A percentile compares a stretch with the other conserved stretches of the same genome.
These are phyloP conservation scores for Prostheceraeus crozeri DNA, from an alignment of 2,888 invertebrate genomes.

Conservation along the genomic window DNA sequence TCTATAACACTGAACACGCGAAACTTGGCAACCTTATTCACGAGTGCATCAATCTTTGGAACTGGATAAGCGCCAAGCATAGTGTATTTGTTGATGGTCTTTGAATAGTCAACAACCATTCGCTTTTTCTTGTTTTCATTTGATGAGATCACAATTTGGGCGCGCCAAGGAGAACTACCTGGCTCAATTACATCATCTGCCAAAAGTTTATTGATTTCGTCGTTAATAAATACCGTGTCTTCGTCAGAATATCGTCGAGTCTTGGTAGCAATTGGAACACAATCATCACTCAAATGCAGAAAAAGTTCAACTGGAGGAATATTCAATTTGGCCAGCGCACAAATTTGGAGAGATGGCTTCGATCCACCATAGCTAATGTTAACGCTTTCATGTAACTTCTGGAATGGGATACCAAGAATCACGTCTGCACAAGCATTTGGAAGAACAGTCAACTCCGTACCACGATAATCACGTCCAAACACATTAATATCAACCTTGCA, in stretches of 20 bases:
- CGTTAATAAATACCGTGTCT: constrained; percentile 27
- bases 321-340: not conserved
- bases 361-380: not conserved
- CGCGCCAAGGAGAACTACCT: constrained; percentile 40
- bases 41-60: no score
- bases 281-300: constrained; percentile 16
- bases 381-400: constrained; percentile 17
- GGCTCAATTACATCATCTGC: constrained; percentile 39
- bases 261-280: constrained; percentile 30
- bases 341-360: constrained; percentile 2
- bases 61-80: constrained; percentile 41
- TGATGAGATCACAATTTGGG: constrained; percentile 39
- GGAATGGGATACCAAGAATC: constrained; percentile 20
- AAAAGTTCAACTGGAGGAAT: constrained; percentile 25
- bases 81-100: constrained; percentile 42
- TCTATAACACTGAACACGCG: constrained; percentile 19
- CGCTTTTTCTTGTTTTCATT: constrained; percentile 37
- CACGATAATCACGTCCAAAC: no score
- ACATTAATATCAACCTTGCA: no score
- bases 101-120: constrained; percentile 41
- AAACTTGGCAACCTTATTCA: not conserved
- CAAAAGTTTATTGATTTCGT: constrained; percentile 23
- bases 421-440: constrained; percentile 11
- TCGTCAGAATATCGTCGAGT: constrained; percentile 27
- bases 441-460: constrained; percentile 1